A percentile compares a stretch with the other conserved stretches of the same genome.
Conservation (phyloP, 2,888 invertebrate genomes). For the Onchidella celtica region DNA sequence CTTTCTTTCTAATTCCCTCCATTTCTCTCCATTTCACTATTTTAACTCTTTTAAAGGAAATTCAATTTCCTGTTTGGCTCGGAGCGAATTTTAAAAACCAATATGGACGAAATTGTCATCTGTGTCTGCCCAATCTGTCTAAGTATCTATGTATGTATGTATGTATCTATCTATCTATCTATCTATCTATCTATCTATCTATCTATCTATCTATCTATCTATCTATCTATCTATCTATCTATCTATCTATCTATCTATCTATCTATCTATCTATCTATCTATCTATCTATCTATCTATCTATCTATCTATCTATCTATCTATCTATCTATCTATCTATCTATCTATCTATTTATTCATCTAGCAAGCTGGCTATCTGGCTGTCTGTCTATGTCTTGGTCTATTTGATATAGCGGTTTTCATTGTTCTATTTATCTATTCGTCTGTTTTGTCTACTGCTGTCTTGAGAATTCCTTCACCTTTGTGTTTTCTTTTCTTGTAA, state of each 20-base stretch:
- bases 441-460: not conserved
- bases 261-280: constrained; percentile 12
- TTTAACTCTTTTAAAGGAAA: too few species aligned
- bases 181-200: constrained; percentile 29
- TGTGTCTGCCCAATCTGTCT: too few species aligned
- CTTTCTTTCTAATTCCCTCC: too few species aligned
- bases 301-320: constrained; percentile 10
- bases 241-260: constrained; percentile 25
- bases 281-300: constrained; percentile 36
- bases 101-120: too few species aligned
- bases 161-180: not conserved
- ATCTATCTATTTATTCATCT: constrained; percentile 3
- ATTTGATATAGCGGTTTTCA: not conserved
- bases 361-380: too few species aligned
- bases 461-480: too few species aligned
- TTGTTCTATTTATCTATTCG: not conserved
- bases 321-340: constrained; percentile 23
- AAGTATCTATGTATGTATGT: not conserved
- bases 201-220: constrained; percentile 13
- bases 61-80: too few species aligned
- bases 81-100: too few species aligned
- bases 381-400: too few species aligned
- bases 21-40: too few species aligned
- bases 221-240: constrained; percentile 15
- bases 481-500: too few species aligned